These are phyloP conservation scores for Smithornis capensis DNA, from an alignment of 2,113 vertebrate species.

Conservation along the genomic window DNA sequence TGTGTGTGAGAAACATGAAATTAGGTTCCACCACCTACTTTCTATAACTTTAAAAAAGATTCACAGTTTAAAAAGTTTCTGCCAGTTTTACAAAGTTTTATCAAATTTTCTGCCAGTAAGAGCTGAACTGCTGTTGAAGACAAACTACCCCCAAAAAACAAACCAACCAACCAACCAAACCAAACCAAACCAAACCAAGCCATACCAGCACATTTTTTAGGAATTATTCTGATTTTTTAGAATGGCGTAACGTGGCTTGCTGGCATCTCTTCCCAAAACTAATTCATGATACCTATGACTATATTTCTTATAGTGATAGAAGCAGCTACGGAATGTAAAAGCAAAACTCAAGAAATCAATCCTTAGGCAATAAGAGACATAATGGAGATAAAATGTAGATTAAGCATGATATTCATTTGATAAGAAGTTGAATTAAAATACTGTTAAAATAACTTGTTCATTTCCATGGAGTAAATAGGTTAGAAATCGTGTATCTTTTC, in stretches of 20 bases:
- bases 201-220: neutral
- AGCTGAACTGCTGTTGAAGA: neutral
- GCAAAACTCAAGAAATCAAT: neutral
- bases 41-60: neutral
- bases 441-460: neutral
- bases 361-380: neutral
- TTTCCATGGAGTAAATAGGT: neutral
- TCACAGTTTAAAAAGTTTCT: neutral
- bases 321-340: neutral
- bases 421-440: neutral
- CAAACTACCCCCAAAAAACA: neutral
- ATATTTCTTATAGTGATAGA: neutral
- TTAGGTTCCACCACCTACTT: neutral
- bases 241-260: neutral
- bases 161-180: neutral
- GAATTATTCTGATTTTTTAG: neutral
- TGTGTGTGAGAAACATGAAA: neutral
- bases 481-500: neutral
- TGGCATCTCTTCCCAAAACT: neutral
- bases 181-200: neutral
- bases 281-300: neutral
- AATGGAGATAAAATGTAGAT: neutral
- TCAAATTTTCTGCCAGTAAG: neutral
- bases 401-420: neutral
- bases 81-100: neutral